These are phyloP conservation scores for Eulithis prunata DNA, from an alignment of 2,888 invertebrate species.

Conservation along the genomic window DNA sequence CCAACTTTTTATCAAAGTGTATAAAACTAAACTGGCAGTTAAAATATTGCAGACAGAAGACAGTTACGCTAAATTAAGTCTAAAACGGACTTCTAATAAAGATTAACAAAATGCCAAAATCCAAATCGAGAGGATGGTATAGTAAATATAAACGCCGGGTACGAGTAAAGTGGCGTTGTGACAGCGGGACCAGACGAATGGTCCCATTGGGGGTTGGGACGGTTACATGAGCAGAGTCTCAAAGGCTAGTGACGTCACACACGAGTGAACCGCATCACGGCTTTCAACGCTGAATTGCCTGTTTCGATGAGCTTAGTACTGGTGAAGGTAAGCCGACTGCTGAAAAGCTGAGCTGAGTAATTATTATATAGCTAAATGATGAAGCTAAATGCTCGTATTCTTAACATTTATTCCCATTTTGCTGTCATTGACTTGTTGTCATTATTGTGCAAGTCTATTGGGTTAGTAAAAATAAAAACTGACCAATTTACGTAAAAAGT, in stretches of 20 bases:
- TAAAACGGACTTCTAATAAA: slow-evolving; percentile 14
- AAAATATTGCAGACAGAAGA: neutral
- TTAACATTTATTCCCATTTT: too few relatives aligned
- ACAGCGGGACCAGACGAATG: slow-evolving; percentile 54
- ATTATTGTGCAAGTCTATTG: too few relatives aligned
- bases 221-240: slow-evolving; percentile 55
- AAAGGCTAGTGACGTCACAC: slow-evolving; percentile 46
- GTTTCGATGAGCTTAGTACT: neutral
- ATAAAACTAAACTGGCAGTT: neutral
- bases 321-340: neutral
- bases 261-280: slow-evolving; percentile 29
- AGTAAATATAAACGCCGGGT: slow-evolving; percentile 47
- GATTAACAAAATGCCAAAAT: slow-evolving; percentile 38
- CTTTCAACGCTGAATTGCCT: neutral
- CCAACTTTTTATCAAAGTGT: neutral
- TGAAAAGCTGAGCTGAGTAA: too few relatives aligned
- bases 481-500: too few relatives aligned
- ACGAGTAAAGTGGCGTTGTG: slow-evolving; percentile 53
- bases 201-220: slow-evolving; percentile 48
- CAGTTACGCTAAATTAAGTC: neutral
- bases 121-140: slow-evolving; percentile 22
- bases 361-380: too few relatives aligned
- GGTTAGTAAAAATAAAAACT: too few relatives aligned
- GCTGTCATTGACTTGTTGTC: too few relatives aligned
- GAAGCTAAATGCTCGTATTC: too few relatives aligned